phyloP scores from a whole-genome alignment of 2,113 vertebrate genomes.

The Perca flavescens region DNA sequence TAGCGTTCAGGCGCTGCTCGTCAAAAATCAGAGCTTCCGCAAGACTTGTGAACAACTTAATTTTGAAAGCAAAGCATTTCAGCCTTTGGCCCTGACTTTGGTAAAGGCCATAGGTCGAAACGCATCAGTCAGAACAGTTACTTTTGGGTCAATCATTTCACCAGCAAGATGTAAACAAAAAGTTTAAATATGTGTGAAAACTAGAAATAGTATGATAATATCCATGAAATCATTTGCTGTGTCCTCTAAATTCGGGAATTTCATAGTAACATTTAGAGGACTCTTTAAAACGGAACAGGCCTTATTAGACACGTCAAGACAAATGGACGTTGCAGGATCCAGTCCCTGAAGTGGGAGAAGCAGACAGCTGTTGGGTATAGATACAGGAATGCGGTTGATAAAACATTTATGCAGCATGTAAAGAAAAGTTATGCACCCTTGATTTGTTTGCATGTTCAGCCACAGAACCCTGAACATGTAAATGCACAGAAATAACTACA shows the following conservation, averaged over 20 bases:
- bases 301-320: too few species aligned
- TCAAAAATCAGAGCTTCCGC: neutral
- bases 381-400: neutral
- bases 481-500: neutral
- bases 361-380: neutral
- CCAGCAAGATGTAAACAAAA: neutral
- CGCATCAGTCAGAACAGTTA: neutral
- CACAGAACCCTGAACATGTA: neutral
- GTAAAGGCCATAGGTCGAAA: neutral
- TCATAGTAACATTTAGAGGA: neutral
- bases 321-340: neutral
- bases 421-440: neutral
- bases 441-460: slow-evolving; percentile 2
- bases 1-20: neutral
- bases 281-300: neutral
- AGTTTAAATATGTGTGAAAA: neutral
- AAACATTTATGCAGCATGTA: neutral
- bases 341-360: neutral
- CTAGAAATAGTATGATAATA: neutral
- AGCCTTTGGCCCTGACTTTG: neutral
- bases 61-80: neutral
- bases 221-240: neutral
- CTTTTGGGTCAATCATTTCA: neutral
- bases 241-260: neutral
- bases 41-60: neutral